Evolutionary conservation across 2,888 invertebrate genomes (phyloP), one percentile per base, ranked within the genome.

Genomic region (Ophioninae sp.): DNA sequence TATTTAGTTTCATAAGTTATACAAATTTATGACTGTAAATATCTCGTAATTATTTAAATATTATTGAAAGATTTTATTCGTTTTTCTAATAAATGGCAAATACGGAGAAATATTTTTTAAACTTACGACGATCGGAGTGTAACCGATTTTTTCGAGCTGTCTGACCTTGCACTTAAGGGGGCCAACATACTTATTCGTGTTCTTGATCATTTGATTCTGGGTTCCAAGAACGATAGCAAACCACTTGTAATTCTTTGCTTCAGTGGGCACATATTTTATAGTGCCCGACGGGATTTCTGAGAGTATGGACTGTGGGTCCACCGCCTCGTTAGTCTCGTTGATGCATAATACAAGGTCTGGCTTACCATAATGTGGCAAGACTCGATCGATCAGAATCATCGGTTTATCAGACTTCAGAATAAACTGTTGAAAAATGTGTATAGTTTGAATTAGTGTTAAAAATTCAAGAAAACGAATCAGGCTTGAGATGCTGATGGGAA

Each of bases 311-410:
- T 89, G 85, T 30, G 88, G 79, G 41, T 91, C 84, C 23, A 96
- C 90, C 56, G 94, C 93, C 2, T 92, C 93, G 13, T 94, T 94
- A 44, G 91, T 87, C 51, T 89, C 90, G 89, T 95, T 94, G 87
- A 95, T 93, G 86, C 95, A 95, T 77, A 96, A 88, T 22, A 96
- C 93, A 41, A 96, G 90, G 92, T 96, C 96, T 89, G 95, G 94
- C 91, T 94, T 94, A 86, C 94, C 93, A 89, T 94, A 95, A 88
- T 97, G 96, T 9, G 97, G 95, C 84, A 97, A 90, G 84, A 97
- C 92, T 90, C 96, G 96, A 81, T 94, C 93, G 6, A 93, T 91
- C 81, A 90, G 88, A 3, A 95, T 92, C 90, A 92, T 94, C 0
- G 94, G 92, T 23, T 41, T 41, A 41, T 93, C 89, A 7, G 94